Evolutionary conservation across 2,797 vertebrate species (phyloP).

Genomic region (Gobio occitaniae): DNA sequence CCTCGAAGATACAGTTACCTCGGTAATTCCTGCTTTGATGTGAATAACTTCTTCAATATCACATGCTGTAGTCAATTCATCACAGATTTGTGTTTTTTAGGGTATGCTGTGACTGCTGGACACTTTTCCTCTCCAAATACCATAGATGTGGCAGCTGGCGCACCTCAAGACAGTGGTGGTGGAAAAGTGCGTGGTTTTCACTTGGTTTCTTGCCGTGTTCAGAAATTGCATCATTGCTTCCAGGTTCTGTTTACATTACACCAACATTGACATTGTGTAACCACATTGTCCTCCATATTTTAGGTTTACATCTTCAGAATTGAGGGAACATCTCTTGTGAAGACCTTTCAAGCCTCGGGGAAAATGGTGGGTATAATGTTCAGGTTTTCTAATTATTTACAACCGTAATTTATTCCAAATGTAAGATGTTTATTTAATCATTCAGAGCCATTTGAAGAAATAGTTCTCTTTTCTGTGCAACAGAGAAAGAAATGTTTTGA

Average conservation of each 20-base stretch:
- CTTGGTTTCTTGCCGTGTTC: neutral
- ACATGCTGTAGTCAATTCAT: neutral
- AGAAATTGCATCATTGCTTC: neutral
- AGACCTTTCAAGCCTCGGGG: constrained; percentile 94
- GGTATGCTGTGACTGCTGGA: constrained; percentile 94
- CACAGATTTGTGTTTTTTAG: constrained; percentile 71
- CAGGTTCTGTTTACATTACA: constrained; percentile 1
- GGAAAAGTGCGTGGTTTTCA: constrained; percentile 85
- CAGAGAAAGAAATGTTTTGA: neutral
- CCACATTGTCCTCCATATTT: constrained; percentile 13
- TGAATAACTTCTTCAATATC: neutral
- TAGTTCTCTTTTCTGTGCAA: neutral
- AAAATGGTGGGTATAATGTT: constrained; percentile 88
- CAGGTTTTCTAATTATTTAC: neutral
- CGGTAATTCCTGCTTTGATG: constrained; percentile 67
- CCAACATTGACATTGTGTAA: neutral
- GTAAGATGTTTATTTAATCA: neutral
- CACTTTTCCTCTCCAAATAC: constrained; percentile 88
- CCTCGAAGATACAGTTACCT: constrained; percentile 93
- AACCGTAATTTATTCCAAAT: neutral
- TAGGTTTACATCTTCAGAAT: constrained; percentile 98
- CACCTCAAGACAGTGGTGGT: constrained; percentile 90
- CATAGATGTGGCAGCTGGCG: constrained; percentile 92
- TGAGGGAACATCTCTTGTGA: constrained; percentile 88
- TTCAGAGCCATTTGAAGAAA: neutral